Evolutionary conservation across 2,113 vertebrate species (phyloP).

Genomic region (Rhinolophus ferrumequinum): DNA sequence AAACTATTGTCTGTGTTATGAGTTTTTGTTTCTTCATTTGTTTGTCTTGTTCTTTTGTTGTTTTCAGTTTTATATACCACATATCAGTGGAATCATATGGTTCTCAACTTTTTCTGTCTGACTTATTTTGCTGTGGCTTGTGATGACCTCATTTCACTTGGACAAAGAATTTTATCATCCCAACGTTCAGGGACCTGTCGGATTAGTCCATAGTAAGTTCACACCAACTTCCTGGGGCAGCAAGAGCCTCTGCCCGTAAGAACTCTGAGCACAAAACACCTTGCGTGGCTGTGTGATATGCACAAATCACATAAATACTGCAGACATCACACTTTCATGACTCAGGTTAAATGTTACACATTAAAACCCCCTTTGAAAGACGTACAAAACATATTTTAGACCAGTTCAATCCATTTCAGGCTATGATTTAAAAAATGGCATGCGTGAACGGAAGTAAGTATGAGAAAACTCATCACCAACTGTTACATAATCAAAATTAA

Average conservation of each 20-base stretch:
- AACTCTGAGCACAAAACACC: neutral
- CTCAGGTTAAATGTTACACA: neutral
- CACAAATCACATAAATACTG: accelerated
- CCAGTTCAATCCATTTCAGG: neutral
- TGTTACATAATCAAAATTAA: conserved; percentile 34
- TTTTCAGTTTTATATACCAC: no score
- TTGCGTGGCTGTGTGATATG: neutral
- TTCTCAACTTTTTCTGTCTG: no score
- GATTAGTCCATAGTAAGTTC: neutral
- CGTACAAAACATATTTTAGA: neutral
- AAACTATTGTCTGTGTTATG: no score
- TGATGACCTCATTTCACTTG: neutral
- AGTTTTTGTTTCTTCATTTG: no score
- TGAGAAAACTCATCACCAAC: conserved; percentile 16
- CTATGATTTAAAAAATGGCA: neutral
- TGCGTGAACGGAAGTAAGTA: neutral
- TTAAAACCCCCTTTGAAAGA: neutral
- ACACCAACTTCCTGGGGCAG: no score
- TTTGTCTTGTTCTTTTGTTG: no score
- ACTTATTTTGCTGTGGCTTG: neutral
- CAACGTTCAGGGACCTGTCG: neutral
- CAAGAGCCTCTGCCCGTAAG: neutral
- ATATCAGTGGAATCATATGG: no score
- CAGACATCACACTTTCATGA: neutral
- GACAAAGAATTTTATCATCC: neutral